phyloP scores from a whole-genome alignment of 37 sponge, comb jelly and placozoan genomes.

The Halisarca cf. caerulea region DNA sequence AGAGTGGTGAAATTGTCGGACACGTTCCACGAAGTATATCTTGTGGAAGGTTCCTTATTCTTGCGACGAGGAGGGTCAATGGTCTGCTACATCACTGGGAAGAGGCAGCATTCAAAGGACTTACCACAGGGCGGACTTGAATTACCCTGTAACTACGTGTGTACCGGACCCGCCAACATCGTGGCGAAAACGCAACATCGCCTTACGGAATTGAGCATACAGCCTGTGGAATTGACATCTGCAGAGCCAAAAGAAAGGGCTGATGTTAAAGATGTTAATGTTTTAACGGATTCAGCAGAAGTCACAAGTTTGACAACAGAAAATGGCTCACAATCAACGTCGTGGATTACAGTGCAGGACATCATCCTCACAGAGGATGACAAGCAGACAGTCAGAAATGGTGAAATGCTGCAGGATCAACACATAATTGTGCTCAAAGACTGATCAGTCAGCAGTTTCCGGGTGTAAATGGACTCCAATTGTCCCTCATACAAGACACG shows the following conservation, averaged over 20 bases:
- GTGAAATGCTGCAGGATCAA: neutral
- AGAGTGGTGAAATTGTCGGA: slow-evolving; percentile 2
- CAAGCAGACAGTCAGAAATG: slow-evolving; percentile 15
- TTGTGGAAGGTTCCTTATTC: slow-evolving; percentile 22
- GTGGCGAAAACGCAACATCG: slow-evolving; percentile 5
- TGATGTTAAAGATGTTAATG: slow-evolving; percentile 14
- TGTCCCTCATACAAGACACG: slow-evolving; percentile 15
- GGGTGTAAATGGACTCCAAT: slow-evolving; percentile 13
- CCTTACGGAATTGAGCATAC: neutral
- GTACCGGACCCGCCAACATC: slow-evolving; percentile 6
- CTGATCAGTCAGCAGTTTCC: slow-evolving; percentile 9
- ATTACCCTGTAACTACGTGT: slow-evolving; percentile 15
- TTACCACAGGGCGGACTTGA: slow-evolving; percentile 31
- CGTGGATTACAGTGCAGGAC: slow-evolving; percentile 21
- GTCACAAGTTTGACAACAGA: neutral
- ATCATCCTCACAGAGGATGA: slow-evolving; percentile 27
- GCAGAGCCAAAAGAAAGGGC: neutral
- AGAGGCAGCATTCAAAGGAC: slow-evolving; percentile 18
- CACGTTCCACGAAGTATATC: slow-evolving; percentile 37
- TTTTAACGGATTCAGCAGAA: neutral
- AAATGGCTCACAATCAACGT: neutral
- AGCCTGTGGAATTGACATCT: slow-evolving; percentile 12
- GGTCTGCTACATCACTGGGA: neutral
- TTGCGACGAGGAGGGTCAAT: slow-evolving; percentile 10
- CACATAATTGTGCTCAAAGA: slow-evolving; percentile 18